Percentiles rank a stretch among this genome's conserved stretches.
Evolutionary conservation across 2,888 invertebrate genomes (phyloP).

Genomic region (Xylota segnis): DNA sequence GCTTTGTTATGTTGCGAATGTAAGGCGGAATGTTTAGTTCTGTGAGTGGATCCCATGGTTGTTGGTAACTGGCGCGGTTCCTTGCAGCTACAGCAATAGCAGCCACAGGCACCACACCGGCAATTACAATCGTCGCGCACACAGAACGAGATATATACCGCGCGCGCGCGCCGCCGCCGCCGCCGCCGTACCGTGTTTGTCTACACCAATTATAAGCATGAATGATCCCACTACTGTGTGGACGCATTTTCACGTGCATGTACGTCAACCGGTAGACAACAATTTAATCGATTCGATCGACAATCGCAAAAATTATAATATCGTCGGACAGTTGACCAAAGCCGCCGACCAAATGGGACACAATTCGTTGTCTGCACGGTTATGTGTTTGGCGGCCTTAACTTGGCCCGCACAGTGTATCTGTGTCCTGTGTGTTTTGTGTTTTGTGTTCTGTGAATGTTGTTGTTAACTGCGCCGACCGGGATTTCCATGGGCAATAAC

Average conservation of each 20-base stretch:
- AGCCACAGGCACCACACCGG: constrained; percentile 38
- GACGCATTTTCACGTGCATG: constrained; percentile 74
- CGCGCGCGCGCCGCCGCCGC: no score
- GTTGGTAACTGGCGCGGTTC: constrained; percentile 19
- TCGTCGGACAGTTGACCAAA: constrained; percentile 75
- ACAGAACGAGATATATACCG: constrained; percentile 51
- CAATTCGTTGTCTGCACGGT: constrained; percentile 30
- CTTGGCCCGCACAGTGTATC: not conserved
- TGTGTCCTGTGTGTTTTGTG: constrained; percentile 30
- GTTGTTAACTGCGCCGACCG: constrained; percentile 2
- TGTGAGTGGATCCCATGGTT: constrained; percentile 47
- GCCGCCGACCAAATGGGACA: constrained; percentile 64
- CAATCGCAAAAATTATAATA: constrained; percentile 77
- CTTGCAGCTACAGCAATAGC: constrained; percentile 17
- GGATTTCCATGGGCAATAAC: constrained; percentile 71
- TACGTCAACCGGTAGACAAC: constrained; percentile 72
- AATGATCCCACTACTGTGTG: constrained; percentile 74
- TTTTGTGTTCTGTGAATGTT: constrained; percentile 34
- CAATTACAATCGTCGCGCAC: constrained; percentile 73
- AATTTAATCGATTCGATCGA: constrained; percentile 76
- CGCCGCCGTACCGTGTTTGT: constrained; percentile 57
- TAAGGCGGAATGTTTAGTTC: constrained; percentile 65
- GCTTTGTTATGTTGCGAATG: constrained; percentile 76
- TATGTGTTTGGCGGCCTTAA: not conserved
- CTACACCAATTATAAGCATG: constrained; percentile 76